phyloP scores from a whole-genome alignment of 2,797 vertebrate genomes.

The Mallotus villosus region DNA sequence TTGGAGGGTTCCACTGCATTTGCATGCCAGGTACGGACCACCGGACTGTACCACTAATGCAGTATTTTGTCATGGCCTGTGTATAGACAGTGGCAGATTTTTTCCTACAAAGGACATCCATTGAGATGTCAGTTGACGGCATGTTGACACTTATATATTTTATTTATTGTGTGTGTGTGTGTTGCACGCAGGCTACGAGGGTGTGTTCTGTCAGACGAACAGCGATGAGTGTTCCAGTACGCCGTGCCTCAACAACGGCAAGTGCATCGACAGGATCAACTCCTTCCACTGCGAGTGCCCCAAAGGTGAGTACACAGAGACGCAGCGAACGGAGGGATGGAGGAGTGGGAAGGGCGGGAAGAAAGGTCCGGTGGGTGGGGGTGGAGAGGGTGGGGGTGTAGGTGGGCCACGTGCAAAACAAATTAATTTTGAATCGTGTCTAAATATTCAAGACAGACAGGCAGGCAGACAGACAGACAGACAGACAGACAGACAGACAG shows the following conservation, averaged over 20 bases:
- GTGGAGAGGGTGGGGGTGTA: constrained; percentile 1
- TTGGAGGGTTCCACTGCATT: constrained; percentile 96
- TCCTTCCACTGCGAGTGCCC: constrained; percentile 94
- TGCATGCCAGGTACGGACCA: constrained; percentile 89
- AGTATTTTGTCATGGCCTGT: not conserved
- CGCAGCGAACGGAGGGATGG: constrained; percentile 3
- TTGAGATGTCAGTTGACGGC: not conserved
- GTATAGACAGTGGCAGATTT: not conserved
- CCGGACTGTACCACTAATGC: not conserved
- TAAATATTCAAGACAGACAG: too few species aligned
- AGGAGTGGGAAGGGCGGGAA: not conserved
- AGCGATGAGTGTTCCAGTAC: constrained; percentile 87
- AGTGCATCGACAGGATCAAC: constrained; percentile 95
- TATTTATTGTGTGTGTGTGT: constrained; percentile 12
- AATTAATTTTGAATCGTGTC: too few species aligned
- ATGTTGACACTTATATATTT: not conserved
- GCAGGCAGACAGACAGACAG: too few species aligned
- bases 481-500: too few species aligned
- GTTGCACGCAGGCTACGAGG: constrained; percentile 84
- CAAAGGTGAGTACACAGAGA: constrained; percentile 81
- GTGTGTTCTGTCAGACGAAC: constrained; percentile 90
- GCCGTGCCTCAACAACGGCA: constrained; percentile 93
- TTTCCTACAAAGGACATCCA: not conserved
- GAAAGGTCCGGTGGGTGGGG: too few species aligned
- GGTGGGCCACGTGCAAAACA: not conserved